These are phyloP conservation scores for Empidonax alnorum DNA, from an alignment of 2,113 vertebrate genomes.

Conservation along the genomic window DNA sequence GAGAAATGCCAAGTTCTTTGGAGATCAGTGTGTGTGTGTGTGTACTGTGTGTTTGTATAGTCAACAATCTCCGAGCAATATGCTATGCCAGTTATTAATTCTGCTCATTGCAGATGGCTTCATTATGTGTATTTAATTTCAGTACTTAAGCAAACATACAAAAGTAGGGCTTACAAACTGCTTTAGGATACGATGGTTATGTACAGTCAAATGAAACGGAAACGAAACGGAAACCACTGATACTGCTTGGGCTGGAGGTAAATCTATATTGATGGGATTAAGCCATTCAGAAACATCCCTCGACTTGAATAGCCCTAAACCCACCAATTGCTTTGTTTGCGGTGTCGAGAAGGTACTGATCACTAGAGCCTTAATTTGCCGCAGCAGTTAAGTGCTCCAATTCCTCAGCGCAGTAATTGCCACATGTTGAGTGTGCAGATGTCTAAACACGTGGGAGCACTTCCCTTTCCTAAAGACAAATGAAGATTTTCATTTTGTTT, in stretches of 20 bases:
- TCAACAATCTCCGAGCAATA: constrained; percentile 70
- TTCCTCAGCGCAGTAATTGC: constrained; percentile 80
- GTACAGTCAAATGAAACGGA: constrained; percentile 50
- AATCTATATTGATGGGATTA: constrained; percentile 56
- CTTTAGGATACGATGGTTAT: not conserved
- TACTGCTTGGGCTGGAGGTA: constrained; percentile 39
- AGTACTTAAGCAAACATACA: constrained; percentile 65
- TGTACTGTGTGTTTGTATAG: constrained; percentile 46
- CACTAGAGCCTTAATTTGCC: constrained; percentile 70
- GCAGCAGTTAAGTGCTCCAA: constrained; percentile 79
- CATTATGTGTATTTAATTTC: constrained; percentile 71
- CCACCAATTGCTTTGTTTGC: constrained; percentile 36
- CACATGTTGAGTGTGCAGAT: constrained; percentile 82
- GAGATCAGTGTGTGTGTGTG: constrained; percentile 6
- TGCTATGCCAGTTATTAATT: constrained; percentile 72
- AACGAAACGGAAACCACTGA: constrained; percentile 19
- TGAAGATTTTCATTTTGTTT: constrained; percentile 80
- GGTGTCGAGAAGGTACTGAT: constrained; percentile 52
- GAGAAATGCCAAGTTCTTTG: constrained; percentile 39
- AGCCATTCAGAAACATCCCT: constrained; percentile 17
- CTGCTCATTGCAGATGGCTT: constrained; percentile 65
- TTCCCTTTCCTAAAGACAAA: constrained; percentile 75
- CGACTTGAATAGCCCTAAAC: constrained; percentile 14
- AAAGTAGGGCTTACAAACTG: constrained; percentile 48
- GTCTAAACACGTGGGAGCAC: constrained; percentile 81